Base-by-base conservation (phyloP, 2,113 vertebrate genomes). In the Propithecus coquereli region DNA sequence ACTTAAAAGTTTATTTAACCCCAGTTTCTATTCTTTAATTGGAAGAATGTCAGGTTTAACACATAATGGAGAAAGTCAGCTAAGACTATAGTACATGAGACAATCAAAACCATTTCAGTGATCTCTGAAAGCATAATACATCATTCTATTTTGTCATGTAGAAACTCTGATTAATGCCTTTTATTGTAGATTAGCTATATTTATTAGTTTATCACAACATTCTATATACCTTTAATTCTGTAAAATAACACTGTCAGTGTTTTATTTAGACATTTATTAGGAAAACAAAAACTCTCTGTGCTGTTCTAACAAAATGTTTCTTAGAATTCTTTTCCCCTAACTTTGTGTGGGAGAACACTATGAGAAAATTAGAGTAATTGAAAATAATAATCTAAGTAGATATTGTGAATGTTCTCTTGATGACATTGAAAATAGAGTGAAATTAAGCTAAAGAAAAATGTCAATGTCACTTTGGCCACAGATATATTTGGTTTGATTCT, bases 201-300 rank as follows among this genome's bases (percentile, higher is more conserved):
- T 30, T 30, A 4, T 81, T 43, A 59, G 37, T 90, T 59, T 74
- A 25, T 45, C n/a, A 79, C 37, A 91, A 18, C 10, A 59, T 70
- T 80, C 76, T 83, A 3, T 68, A 59, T 71, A 20, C 40, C 18
- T 54, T 94, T 70, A 88, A n/a, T 96, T 84, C 79, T 3, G 74
- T 6, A 30, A 88, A 94, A 73, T 54, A 96, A 20, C 37, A 61
- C 10, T 74, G 37, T 95, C 52, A 74, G 27, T 93, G 5, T 13
- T 96, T 91, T 85, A 20, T 52, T 65, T 66, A 59, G 34, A 70
- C 81, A 71, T 52, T 76, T 73, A 61, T 92, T 84, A 86, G 87
- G n/a, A 96, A 98, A 93, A 94, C 65, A 89, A 96, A 92, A 96
- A 84, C 81, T 0, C 2, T 8, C 40, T 20, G 34, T 93, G 68